These are phyloP conservation scores for Labia minor DNA, from an alignment of 2,888 invertebrate genomes.

Conservation along the genomic window DNA sequence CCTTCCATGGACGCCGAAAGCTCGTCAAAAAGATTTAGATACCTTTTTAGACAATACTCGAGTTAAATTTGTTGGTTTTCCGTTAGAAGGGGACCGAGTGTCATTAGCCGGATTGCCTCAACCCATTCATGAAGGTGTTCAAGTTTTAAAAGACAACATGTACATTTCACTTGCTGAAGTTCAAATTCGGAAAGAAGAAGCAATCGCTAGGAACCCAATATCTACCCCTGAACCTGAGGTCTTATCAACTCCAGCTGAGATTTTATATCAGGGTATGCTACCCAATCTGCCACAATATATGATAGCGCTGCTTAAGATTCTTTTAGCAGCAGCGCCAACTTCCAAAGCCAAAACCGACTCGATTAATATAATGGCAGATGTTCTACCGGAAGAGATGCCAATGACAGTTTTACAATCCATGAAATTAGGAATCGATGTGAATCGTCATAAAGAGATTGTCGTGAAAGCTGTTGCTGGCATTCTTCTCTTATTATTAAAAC, in stretches of 20 bases:
- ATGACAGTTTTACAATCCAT: constrained; percentile 89
- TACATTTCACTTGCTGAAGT: constrained; percentile 88
- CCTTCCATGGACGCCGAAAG: constrained; percentile 94
- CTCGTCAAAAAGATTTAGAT: constrained; percentile 86
- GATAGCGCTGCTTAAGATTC: constrained; percentile 91
- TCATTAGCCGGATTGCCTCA: constrained; percentile 91
- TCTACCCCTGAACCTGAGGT: constrained; percentile 72
- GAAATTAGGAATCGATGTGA: constrained; percentile 93
- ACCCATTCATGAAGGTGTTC: constrained; percentile 93
- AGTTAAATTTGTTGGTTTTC: constrained; percentile 92
- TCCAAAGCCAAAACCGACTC: constrained; percentile 97
- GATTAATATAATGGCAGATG: constrained; percentile 95
- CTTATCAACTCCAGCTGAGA: constrained; percentile 72
- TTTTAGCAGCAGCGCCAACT: constrained; percentile 96
- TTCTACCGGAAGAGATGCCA: constrained; percentile 95
- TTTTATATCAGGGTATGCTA: constrained; percentile 79
- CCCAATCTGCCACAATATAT: constrained; percentile 95
- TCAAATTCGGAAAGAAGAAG: constrained; percentile 83
- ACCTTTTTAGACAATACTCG: constrained; percentile 82
- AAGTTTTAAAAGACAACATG: constrained; percentile 82
- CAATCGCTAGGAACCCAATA: constrained; percentile 81
- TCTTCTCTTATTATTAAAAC: constrained; percentile 82
- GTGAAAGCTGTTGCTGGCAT: constrained; percentile 92
- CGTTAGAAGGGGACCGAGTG: constrained; percentile 65
- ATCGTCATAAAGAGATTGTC: constrained; percentile 96